Percentiles rank a stretch among this genome's conserved stretches.
phyloP scores from a whole-genome alignment of 2,113 vertebrate species.

The Euleptes europaea region DNA sequence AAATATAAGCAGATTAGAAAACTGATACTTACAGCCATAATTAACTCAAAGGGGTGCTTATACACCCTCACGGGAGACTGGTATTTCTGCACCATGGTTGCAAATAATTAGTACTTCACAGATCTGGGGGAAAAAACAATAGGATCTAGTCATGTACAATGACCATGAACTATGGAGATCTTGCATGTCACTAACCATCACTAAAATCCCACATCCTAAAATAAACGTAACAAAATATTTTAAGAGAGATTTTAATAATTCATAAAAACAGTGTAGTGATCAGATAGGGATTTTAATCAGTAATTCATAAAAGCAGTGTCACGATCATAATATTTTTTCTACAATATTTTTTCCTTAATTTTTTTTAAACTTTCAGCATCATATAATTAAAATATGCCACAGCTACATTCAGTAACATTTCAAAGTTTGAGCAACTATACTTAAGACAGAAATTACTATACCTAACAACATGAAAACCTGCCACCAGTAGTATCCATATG shows the following conservation, averaged over 20 bases:
- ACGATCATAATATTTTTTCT: not conserved
- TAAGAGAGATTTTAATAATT: not conserved
- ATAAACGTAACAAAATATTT: not conserved
- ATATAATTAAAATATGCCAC: not conserved
- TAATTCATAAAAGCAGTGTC: not conserved
- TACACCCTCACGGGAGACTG: conserved; percentile 96
- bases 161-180: not conserved
- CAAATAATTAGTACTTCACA: conserved; percentile 44
- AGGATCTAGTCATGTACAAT: conserved; percentile 21
- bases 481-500: conserved; percentile 25
- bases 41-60: conserved; percentile 92
- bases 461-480: not conserved
- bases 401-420: not conserved
- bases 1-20: conserved; percentile 18
- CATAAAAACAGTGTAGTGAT: too few species aligned
- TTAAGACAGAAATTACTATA: conserved; percentile 21
- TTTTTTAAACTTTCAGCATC: not conserved
- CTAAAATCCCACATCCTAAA: not conserved
- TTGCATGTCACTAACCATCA: not conserved
- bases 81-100: conserved; percentile 95
- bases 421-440: not conserved
- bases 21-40: conserved; percentile 92
- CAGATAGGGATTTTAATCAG: not conserved
- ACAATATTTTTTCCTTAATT: not conserved
- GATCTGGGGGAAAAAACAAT: conserved; percentile 69